These are phyloP conservation scores for Scelioninae gen. 2 DNA, from an alignment of 2,888 invertebrate species.

Conservation along the genomic window DNA sequence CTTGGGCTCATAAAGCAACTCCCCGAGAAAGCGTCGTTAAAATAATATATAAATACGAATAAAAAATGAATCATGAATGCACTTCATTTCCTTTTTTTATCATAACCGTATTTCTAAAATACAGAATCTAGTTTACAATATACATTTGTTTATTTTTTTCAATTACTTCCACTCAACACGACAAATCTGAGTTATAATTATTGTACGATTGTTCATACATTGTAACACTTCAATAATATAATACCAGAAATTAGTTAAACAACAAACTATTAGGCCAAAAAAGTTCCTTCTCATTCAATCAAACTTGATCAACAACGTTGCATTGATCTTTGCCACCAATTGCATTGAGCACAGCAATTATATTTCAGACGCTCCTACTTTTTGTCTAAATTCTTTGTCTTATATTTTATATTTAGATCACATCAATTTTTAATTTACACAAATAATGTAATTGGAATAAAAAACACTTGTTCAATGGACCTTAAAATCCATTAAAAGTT, in stretches of 20 bases:
- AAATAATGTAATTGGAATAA: constrained; percentile 15
- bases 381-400: not conserved
- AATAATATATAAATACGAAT: constrained; percentile 35
- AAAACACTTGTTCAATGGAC: constrained; percentile 9
- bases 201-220: constrained; percentile 21
- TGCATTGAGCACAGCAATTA: too few species aligned
- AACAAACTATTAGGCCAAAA: constrained; percentile 32
- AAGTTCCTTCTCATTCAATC: too few species aligned
- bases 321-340: too few species aligned
- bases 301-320: too few species aligned
- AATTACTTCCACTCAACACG: constrained; percentile 20
- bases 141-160: constrained; percentile 17
- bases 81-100: constrained; percentile 18
- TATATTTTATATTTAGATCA: not conserved
- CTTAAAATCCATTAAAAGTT: too few species aligned
- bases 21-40: constrained; percentile 64
- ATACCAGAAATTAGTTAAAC: constrained; percentile 7
- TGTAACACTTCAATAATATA: constrained; percentile 15
- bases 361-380: constrained; percentile 2
- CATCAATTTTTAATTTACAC: not conserved
- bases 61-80: constrained; percentile 5
- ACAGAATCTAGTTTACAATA: constrained; percentile 38
- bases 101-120: constrained; percentile 27
- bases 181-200: constrained; percentile 27
- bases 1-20: constrained; percentile 70